Evolutionary conservation across 2,888 invertebrate species (phyloP).

Genomic region (Hypolimnas misippus): DNA sequence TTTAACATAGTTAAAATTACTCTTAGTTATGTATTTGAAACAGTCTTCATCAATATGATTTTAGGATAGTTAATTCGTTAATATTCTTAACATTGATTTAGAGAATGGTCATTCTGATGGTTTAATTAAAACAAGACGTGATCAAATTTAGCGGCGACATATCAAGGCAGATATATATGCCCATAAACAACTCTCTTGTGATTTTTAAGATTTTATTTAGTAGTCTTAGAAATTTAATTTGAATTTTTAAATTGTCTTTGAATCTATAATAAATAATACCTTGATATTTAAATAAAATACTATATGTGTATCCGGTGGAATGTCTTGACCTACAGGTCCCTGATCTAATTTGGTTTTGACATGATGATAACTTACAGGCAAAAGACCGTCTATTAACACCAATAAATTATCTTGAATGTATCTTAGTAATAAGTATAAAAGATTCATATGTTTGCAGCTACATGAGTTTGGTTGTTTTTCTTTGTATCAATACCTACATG

Average conservation of each 20-base stretch:
- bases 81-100: too few species aligned
- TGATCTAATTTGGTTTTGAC: conserved; percentile 16
- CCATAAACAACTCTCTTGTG: too few species aligned
- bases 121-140: background rate
- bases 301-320: background rate
- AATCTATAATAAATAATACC: background rate
- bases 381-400: conserved; percentile 1
- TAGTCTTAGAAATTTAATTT: too few species aligned
- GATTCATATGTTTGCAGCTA: background rate
- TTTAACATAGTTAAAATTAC: too few species aligned
- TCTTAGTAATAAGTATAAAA: conserved; percentile 4
- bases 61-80: too few species aligned
- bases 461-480: background rate
- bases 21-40: background rate
- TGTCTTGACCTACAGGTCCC: conserved; percentile 11
- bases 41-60: too few species aligned
- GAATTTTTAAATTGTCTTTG: too few species aligned
- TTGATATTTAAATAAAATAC: background rate
- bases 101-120: background rate
- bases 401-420: conserved; percentile 7
- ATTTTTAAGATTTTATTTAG: too few species aligned
- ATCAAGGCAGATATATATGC: background rate
- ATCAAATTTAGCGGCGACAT: background rate
- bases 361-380: conserved; percentile 4
- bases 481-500: too few species aligned